Base-by-base conservation (phyloP, 2,797 vertebrate genomes). In the Ctenopoma multispine region DNA sequence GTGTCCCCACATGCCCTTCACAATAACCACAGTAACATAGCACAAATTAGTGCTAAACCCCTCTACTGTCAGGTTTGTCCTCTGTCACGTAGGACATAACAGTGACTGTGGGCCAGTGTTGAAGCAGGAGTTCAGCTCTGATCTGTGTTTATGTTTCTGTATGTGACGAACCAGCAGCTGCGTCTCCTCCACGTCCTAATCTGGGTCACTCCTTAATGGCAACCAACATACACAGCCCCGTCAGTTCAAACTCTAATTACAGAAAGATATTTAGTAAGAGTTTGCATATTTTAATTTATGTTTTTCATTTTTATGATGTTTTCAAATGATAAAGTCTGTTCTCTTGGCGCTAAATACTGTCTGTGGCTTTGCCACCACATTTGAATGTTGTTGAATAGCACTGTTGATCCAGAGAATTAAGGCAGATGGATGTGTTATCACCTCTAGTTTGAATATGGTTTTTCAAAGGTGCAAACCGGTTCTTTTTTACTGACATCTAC, bases 1-100 rank as follows among this genome's bases (percentile, higher is more conserved):
- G 0, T 57, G 80, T 77, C 83, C 77, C 21, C 9, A n/a, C 61
- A 66, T 47, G 78, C 61, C 58, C 76, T 44, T 5, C 59, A 67
- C 66, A 56, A 70, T 41, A 34, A 4, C 18, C 20, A 4, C 0
- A 1, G 10, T 12, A 54, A 51, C 21, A 5, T 36, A 4, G 34
- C 20, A 44, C 51, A 23, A 36, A 12, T 41, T 3, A 15, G 54
- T 6, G 74, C 59, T 76, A 4, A 54, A 60, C 47, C 24, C n/a
- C 51, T 36, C 7, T 15, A 1, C 41, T 10, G 14, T 17, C 65
- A n/a, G 50, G 51, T 48, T 9, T 5, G 43, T 80, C n/a, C 18
- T 49, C 17, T 46, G 60, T 34, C 23, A 4, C 18, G 3, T 4
- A 13, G 38, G 14, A 14, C 14, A 44, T 18, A 18, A 5, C 7